These are phyloP conservation scores for Balaeniceps rex DNA, from an alignment of 2,113 vertebrate species.

Conservation along the genomic window DNA sequence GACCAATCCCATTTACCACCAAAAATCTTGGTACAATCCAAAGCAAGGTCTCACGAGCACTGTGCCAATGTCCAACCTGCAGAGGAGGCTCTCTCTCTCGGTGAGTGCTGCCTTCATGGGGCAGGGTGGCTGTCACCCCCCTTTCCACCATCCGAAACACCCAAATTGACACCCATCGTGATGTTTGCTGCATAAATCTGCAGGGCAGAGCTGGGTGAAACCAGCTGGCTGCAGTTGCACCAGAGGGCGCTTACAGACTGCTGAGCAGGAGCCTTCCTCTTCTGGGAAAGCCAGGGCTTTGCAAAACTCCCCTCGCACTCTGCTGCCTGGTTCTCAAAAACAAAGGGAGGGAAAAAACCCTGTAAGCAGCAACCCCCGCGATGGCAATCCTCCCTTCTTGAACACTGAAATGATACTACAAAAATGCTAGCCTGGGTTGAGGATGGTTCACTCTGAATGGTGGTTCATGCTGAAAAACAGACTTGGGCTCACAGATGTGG, in stretches of 20 bases:
- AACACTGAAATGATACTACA: not conserved
- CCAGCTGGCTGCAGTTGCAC: not conserved
- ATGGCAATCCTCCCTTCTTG: not conserved
- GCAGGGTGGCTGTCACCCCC: not conserved
- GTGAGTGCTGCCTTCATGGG: not conserved
- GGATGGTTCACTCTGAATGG: not conserved
- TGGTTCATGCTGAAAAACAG: not conserved
- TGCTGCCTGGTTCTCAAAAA: not conserved
- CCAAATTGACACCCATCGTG: accelerated
- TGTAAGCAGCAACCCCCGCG: not conserved
- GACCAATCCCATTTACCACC: not conserved
- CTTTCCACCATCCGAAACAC: too few species aligned
- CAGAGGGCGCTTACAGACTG: constrained; percentile 66
- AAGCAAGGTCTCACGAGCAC: not conserved
- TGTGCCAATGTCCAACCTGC: not conserved
- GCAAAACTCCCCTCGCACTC: not conserved
- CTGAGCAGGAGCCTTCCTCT: not conserved
- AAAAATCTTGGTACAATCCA: not conserved
- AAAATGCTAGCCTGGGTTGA: not conserved
- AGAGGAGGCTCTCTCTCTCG: not conserved
- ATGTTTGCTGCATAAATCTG: not conserved
- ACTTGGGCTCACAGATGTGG: not conserved
- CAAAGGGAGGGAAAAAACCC: not conserved
- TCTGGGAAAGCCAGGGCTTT: not conserved
- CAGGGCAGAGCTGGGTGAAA: not conserved